These are phyloP conservation scores for Philereme transversata DNA, from an alignment of 2,888 invertebrate genomes.

Conservation along the genomic window DNA sequence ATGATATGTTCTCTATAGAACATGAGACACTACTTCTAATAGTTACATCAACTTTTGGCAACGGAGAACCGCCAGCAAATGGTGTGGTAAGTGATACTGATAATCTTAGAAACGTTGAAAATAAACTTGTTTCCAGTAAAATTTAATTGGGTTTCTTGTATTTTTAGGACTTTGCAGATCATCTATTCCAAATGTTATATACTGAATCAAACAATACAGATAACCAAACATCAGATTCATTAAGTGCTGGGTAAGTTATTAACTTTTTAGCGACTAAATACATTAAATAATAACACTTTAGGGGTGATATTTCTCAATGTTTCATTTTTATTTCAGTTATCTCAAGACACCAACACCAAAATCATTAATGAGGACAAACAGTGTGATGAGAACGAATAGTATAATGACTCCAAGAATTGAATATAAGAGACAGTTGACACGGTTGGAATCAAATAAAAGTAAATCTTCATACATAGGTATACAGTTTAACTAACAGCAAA, in stretches of 20 bases:
- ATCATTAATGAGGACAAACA: slow-evolving; percentile 95
- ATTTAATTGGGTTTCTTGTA: background rate
- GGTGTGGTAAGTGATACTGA: slow-evolving; percentile 89
- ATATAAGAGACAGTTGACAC: slow-evolving; percentile 86
- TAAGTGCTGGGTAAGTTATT: slow-evolving; percentile 43
- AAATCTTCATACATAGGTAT: slow-evolving; percentile 44
- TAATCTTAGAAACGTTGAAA: background rate
- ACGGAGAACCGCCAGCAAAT: slow-evolving; percentile 98
- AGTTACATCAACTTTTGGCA: slow-evolving; percentile 97
- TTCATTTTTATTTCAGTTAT: slow-evolving; percentile 61
- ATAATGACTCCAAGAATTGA: slow-evolving; percentile 64
- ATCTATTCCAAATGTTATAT: slow-evolving; percentile 68
- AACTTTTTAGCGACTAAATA: background rate
- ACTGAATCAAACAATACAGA: slow-evolving; percentile 61
- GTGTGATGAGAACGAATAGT: slow-evolving; percentile 94
- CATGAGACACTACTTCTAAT: slow-evolving; percentile 96
- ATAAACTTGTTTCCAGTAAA: background rate
- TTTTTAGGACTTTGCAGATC: slow-evolving; percentile 69
- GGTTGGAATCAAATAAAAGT: slow-evolving; percentile 79
- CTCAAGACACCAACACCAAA: slow-evolving; percentile 91
- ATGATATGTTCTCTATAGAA: slow-evolving; percentile 96
- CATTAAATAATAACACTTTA: background rate
- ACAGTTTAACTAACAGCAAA: background rate
- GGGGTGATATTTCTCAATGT: background rate
- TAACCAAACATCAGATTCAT: slow-evolving; percentile 49